Evolutionary conservation across 2,113 vertebrate species (phyloP), one percentile per base, ranked within the genome.

Genomic region (Phoxinus phoxinus): DNA sequence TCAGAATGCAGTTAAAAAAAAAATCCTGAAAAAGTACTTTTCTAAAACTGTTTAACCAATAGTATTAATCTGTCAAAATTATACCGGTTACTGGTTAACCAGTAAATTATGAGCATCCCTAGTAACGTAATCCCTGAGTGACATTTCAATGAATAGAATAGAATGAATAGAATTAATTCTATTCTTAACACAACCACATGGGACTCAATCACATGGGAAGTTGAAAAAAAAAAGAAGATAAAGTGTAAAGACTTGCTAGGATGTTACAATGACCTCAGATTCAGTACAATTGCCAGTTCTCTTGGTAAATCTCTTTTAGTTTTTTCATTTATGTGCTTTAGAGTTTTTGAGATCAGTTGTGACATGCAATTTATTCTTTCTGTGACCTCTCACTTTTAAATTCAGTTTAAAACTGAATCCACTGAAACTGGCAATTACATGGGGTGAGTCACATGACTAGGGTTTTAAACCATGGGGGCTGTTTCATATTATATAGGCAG

Each of bases 401-500:
- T 27, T 63, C 17, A 46, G 17, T 67, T 17, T 48, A 67, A 65
- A 65, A 32, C 61, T 80, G 35, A 48, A 65, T 67, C 61, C 41
- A 48, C 37, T 63, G 41, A 30, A 23, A 1, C 56, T 78, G 4
- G 9, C 1, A 10, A 81, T 81, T 32, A 65, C n/a, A 48, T 67
- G 59, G 15, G n/a, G 25, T 48, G 61, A 65, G 59, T 67, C 37
- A 46, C 79, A 21, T 81, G 59, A 46, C 27, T 32, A 37, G 56
- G 58, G 35, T 63, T 80, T 56, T 63, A 61, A 80, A 25, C 77
- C 79, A 67, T 67, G 61, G 37, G 51, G 37, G 25, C 25, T 67
- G 41, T 81, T 67, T 81, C 61, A 81, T 35, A 35, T 81, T 67
- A 48, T 67, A 67, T 2, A 81, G 15, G 17, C 59, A 21, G n/a